Conservation (phyloP, 2,797 vertebrate genomes). For the Xiphorhynchus erythropygius region DNA sequence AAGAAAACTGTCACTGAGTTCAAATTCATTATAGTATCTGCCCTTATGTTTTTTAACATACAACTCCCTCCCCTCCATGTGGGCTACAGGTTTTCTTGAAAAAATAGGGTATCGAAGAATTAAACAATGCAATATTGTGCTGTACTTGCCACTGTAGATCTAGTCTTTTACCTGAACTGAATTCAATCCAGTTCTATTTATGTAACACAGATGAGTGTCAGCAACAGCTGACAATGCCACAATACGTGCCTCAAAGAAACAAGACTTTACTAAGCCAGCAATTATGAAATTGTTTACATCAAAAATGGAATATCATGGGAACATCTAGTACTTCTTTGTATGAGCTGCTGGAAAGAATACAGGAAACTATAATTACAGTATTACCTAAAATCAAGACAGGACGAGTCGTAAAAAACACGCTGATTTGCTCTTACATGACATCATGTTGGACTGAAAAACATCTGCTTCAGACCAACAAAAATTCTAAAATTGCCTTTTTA, state of each 20-base stretch:
- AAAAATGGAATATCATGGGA: constrained; percentile 10
- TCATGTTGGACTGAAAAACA: background rate
- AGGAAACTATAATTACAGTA: constrained; percentile 28
- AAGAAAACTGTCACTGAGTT: background rate
- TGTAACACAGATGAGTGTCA: background rate
- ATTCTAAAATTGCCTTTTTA: background rate
- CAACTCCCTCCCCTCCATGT: background rate
- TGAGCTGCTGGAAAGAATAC: constrained; percentile 21
- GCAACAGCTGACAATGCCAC: background rate
- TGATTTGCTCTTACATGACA: background rate
- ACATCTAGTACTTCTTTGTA: constrained; percentile 17
- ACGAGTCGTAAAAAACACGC: background rate
- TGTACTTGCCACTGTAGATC: background rate
- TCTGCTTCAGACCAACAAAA: background rate
- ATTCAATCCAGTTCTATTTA: background rate
- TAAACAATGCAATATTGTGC: background rate
- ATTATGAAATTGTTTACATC: background rate
- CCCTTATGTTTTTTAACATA: background rate
- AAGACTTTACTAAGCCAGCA: constrained; percentile 16
- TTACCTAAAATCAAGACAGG: background rate
- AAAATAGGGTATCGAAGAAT: background rate
- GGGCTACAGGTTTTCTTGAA: background rate
- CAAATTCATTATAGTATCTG: background rate
- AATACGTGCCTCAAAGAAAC: background rate
- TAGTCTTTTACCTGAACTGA: background rate